Evolutionary conservation across 2,888 invertebrate genomes (phyloP).

Genomic region (Xestia c-nigrum): DNA sequence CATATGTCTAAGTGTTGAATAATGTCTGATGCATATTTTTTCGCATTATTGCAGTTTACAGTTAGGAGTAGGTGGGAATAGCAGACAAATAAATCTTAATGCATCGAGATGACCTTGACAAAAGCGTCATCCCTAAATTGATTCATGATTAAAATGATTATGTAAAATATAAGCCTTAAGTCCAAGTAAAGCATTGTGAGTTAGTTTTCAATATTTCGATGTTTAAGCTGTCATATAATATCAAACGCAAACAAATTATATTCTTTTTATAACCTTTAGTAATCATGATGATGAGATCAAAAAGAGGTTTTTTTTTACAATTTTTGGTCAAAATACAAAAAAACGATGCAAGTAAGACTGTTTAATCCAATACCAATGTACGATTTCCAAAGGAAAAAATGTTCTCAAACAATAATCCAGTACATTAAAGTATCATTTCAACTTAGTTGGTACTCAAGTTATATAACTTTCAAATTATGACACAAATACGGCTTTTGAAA

Average conservation of each 20-base stretch:
- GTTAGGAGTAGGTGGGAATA: neutral
- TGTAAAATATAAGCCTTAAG: neutral
- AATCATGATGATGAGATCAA: neutral
- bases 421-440: neutral
- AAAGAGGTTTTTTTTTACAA: neutral
- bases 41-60: slow-evolving; percentile 3
- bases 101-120: neutral
- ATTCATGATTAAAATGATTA: neutral
- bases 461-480: slow-evolving; percentile 53
- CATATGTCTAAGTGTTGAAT: neutral
- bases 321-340: neutral
- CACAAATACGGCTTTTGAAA: slow-evolving; percentile 53
- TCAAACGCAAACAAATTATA: neutral
- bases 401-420: slow-evolving; percentile 7
- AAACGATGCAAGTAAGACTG: neutral
- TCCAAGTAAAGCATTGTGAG: neutral
- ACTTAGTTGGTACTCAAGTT: slow-evolving; percentile 19
- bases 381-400: neutral
- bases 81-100: neutral
- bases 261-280: neutral
- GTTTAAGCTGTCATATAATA: too few relatives aligned
- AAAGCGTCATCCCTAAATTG: neutral
- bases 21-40: neutral
- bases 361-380: neutral
- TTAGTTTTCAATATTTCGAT: neutral